Evolutionary conservation across 2,888 invertebrate species (phyloP), one percentile per base, ranked within the genome.

Genomic region (Leptinotarsa haldemani): DNA sequence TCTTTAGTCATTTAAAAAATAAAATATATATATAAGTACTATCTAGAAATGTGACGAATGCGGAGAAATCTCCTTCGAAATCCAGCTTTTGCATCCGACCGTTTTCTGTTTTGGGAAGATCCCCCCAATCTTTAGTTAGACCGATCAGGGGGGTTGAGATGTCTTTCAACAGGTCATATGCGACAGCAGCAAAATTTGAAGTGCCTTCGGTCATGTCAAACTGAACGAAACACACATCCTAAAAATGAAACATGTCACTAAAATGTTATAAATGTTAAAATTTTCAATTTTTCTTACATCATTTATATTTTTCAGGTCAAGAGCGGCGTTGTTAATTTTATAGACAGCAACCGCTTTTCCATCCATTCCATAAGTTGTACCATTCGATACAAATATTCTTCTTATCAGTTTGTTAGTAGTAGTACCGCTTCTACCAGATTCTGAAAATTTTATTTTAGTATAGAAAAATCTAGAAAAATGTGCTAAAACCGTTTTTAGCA

Each of bases 271-370:
- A 56, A 56, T 15, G 4, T 3, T 15, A 13, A 16, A 2, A 15
- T 25, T 65, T n/a, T 18, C 16, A 22, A 12, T 46, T 22, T n/a
- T 53, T 80, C 88, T 88, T 86, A 92, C 93, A 77, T 94, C 94
- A 40, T 90, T 88, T n/a, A 95, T 89, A 80, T 92, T 93, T 83
- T 90, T 92, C 74, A 87, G 84, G 73, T 93, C 94, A 58, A 95
- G 88, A 15, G 87, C 86, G 16, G 88, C 86, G 74, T 91, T 91
- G 78, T 88, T 90, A 18, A 90, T 89, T 79, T 94, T 91, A 84
- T 94, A 93, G 80, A 93, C 91, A 50, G 92, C 92, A n/a, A 94
- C 89, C 85, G 92, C 93, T 81, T 88, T 89, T 4, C 93, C 94
- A 71, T 88, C 88, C 25, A 94, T 88, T 70, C 89, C 86, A 78